A percentile compares a stretch with the other conserved stretches of the same genome.
These are phyloP conservation scores for Parapsyche elsis DNA, from an alignment of 1,140 invertebrate species.

Conservation along the genomic window DNA sequence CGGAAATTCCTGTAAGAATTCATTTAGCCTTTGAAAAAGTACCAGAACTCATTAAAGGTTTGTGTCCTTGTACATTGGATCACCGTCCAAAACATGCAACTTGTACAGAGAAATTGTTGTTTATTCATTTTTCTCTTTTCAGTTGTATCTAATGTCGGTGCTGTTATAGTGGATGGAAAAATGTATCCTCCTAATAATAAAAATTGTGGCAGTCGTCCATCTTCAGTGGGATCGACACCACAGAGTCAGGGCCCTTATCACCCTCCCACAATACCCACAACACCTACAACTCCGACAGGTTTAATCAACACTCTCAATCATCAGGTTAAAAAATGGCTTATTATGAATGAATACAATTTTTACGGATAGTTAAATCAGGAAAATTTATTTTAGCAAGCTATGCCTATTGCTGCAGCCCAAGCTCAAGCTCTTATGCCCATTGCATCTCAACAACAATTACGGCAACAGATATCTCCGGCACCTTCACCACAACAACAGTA, in stretches of 20 bases:
- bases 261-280: slow-evolving; percentile 59
- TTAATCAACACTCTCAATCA: slow-evolving; percentile 65
- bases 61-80: too few species aligned
- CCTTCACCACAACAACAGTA: slow-evolving; percentile 62
- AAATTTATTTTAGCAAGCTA: not conserved
- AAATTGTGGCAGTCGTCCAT: slow-evolving; percentile 67
- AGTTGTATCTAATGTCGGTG: slow-evolving; percentile 79
- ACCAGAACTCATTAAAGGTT: slow-evolving; percentile 80
- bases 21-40: slow-evolving; percentile 81
- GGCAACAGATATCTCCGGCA: slow-evolving; percentile 53
- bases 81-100: too few species aligned
- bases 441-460: slow-evolving; percentile 55
- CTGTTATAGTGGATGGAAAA: slow-evolving; percentile 82
- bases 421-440: not conserved
- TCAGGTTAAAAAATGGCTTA: slow-evolving; percentile 57
- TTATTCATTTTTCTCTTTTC: too few species aligned
- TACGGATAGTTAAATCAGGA: too few species aligned
- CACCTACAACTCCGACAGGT: slow-evolving; percentile 56
- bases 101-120: too few species aligned
- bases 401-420: not conserved
- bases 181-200: slow-evolving; percentile 63
- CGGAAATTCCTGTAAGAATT: slow-evolving; percentile 84
- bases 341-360: not conserved
- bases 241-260: slow-evolving; percentile 57
- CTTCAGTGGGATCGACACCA: slow-evolving; percentile 56